Conservation (phyloP, 2,113 vertebrate genomes). For the Limnothrissa miodon region DNA sequence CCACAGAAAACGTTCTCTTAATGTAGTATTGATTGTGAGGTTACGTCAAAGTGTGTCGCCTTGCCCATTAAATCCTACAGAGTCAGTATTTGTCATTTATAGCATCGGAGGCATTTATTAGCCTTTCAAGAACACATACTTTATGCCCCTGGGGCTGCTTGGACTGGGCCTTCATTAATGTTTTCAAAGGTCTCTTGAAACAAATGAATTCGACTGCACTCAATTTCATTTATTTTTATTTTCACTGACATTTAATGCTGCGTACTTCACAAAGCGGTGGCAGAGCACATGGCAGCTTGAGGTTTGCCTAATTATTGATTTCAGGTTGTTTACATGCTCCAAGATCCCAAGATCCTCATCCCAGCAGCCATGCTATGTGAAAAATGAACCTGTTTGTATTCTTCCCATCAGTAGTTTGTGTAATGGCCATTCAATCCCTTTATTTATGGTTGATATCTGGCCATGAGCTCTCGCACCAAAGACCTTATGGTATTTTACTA, state of each 20-base stretch:
- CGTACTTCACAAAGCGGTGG: not conserved
- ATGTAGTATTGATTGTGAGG: constrained; percentile 64
- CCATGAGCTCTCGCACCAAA: not conserved
- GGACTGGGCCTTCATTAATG: not conserved
- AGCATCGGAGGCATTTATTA: constrained; percentile 45
- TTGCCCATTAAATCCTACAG: constrained; percentile 49
- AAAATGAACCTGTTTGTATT: not conserved
- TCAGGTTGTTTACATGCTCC: not conserved
- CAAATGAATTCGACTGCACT: not conserved
- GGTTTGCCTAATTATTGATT: constrained; percentile 3
- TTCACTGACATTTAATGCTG: not conserved
- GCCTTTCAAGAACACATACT: constrained; percentile 28
- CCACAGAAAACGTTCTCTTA: constrained; percentile 43
- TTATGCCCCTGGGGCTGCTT: constrained; percentile 23
- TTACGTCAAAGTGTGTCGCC: constrained; percentile 49
- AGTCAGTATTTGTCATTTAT: constrained; percentile 50
- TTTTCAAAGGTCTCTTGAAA: constrained; percentile 12
- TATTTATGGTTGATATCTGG: not conserved
- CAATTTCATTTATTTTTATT: constrained; percentile 5
- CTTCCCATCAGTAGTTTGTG: not conserved
- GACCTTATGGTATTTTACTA: not conserved
- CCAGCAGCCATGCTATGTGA: not conserved
- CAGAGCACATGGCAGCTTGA: not conserved
- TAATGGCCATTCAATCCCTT: not conserved
- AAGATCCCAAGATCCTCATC: not conserved